Evolutionary conservation across 1,140 invertebrate genomes (phyloP), one percentile per base, ranked within the genome.

Genomic region (Nephila pilipes): DNA sequence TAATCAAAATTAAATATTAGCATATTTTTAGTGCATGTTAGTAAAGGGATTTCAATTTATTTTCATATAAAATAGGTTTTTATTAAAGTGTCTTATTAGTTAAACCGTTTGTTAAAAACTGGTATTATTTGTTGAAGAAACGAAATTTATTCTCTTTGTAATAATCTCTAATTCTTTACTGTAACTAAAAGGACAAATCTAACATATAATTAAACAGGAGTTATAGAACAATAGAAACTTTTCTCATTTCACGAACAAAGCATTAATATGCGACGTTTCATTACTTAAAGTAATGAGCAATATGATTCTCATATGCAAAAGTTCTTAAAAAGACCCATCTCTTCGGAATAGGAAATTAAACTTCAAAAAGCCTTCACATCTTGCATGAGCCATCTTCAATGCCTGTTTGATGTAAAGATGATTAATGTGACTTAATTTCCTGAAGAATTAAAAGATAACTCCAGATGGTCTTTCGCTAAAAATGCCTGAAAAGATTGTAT

Each of bases 351-450:
- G 81, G 81, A 83, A 83, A 83, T 83, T 87, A 87, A 87, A 87
- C 85, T 87, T 38, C 85, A 87, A 63, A 63, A 87, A 87, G 85
- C 85, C 29, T 38, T 87, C 32, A 22, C 12, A 22, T n/a, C 18
- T 87, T 20, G 32, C 25, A 87, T n/a, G 22, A 2, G 32, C 57
- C 85, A 87, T 87, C 63, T 32, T 63, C 46, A 32, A 16, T 65
- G 5, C 85, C 36, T 29, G 18, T 87, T 87, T 87, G 85, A 57
- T 58, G 54, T n/a, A 75, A 87, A 87, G 25, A 87, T 87, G 85
- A 87, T 87, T 87, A 87, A 87, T 87, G 85, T 63, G 32, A 38
- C 58, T 87, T 87, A 87, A 87, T 87, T 87, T 87, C 85, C 85
- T 20, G 58, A 60, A 57, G 36, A 87, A 63, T 63, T 63, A 87